Base-by-base conservation (phyloP, 2,888 invertebrate species). In the Oegoconia quadripuncta region DNA sequence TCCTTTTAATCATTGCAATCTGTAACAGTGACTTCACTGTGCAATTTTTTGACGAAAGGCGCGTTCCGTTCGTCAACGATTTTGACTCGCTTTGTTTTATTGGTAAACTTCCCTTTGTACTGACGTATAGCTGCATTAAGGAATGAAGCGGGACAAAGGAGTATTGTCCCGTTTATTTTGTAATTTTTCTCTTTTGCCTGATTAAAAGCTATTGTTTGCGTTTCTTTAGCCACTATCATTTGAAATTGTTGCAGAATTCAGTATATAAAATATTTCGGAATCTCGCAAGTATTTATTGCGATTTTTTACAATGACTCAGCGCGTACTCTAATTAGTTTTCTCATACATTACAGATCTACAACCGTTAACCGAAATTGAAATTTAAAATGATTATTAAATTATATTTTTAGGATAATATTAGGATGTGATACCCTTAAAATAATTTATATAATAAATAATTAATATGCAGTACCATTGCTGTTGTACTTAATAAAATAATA, bases 71-170 rank as follows among this genome's bases (percentile, higher is more conserved):
- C 64, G 64, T 67, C 77, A 29, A 29, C 16, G 29, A 29, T 29
- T 71, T 70, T 68, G 65, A 61, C 48, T 59, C 52, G 48, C 67
- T 65, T 79, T 76, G 78, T 79, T 68, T 78, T 49, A 68, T 67
- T 60, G 66, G 51, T 57, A 48, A 64, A 71, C 68, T 68, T 69
- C 64, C 64, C 57, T 60, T 64, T 62, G 61, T 62, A 56, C 55
- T 35, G 28, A 26, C 44, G 46, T 52, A 58, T 59, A 56, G 65
- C 54, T 62, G 71, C 77, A 75, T 78, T 77, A 75, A 64, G 72
- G 60, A 69, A 81, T 76, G 75, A 61, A 14, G 23, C 7, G 25
- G 18, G 12, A 36, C 28, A 17, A 18, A 34, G 27, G 34, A 31
- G 31, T 30, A 17, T 30, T 32, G 28, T 31, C 14, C 12, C 30